These are phyloP conservation scores for Eupleurogrammus muticus DNA, from an alignment of 2,797 vertebrate species.

Conservation along the genomic window DNA sequence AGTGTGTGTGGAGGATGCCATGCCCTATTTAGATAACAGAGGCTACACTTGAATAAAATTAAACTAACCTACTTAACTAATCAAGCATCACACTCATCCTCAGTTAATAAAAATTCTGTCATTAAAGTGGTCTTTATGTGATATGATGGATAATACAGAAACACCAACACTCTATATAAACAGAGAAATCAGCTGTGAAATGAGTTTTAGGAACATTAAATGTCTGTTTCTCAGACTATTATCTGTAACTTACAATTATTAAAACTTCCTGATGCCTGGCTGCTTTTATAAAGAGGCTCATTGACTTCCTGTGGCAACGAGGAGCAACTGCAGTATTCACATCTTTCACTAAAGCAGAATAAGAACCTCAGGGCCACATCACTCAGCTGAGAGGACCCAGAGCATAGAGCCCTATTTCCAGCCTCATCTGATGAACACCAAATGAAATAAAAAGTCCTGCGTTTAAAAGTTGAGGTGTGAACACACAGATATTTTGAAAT, in stretches of 20 bases:
- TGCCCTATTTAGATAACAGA: constrained; percentile 34
- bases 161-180: neutral
- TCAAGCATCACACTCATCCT: constrained; percentile 21
- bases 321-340: neutral
- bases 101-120: constrained; percentile 20
- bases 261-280: neutral
- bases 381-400: neutral
- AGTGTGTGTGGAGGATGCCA: constrained; percentile 33
- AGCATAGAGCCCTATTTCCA: neutral
- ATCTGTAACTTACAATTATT: neutral
- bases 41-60: constrained; percentile 10
- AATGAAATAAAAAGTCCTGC: too few relatives aligned
- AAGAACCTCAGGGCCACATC: neutral
- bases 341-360: neutral
- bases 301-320: neutral
- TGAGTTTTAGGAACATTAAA: constrained; percentile 14
- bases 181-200: constrained; percentile 26
- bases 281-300: neutral
- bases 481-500: too few relatives aligned
- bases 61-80: constrained; percentile 28
- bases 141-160: constrained; percentile 13
- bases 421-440: neutral
- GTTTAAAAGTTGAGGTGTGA: too few relatives aligned
- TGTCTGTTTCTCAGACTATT: neutral
- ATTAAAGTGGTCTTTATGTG: constrained; percentile 25